Evolutionary conservation across 2,113 vertebrate species (phyloP).

Genomic region (Prunella himalayana): DNA sequence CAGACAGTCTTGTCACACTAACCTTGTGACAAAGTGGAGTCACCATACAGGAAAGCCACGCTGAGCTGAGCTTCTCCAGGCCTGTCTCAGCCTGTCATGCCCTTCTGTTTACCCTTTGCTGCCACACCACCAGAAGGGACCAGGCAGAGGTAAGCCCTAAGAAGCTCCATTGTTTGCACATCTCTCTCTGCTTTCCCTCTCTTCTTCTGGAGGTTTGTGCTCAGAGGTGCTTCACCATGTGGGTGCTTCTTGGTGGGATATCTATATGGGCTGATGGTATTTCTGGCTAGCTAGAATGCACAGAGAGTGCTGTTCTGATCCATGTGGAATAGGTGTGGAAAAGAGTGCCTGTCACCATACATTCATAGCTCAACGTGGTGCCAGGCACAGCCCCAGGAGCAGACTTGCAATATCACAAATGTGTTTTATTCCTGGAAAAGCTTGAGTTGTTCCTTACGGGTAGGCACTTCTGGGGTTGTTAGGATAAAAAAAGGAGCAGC

Average conservation of each 20-base stretch:
- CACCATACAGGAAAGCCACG: background rate
- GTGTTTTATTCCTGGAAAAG: background rate
- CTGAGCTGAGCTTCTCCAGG: background rate
- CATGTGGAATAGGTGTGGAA: background rate
- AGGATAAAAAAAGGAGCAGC: background rate
- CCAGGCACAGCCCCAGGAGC: background rate
- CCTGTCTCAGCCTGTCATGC: background rate
- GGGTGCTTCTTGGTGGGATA: background rate
- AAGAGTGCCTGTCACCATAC: background rate
- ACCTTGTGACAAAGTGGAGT: background rate
- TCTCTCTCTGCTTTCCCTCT: background rate
- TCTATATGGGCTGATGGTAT: background rate
- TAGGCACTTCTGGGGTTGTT: background rate
- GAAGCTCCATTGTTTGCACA: background rate
- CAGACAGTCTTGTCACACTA: rapidly evolving
- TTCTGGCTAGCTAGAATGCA: background rate
- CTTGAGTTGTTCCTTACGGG: background rate
- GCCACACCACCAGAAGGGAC: background rate
- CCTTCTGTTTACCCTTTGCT: background rate
- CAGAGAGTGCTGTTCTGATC: background rate
- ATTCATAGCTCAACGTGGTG: rapidly evolving
- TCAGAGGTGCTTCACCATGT: background rate
- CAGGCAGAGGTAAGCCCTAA: background rate
- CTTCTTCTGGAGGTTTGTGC: background rate
- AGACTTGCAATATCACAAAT: background rate